Base-by-base conservation (phyloP, 2,797 vertebrate genomes). In the Sebastes variabilis region DNA sequence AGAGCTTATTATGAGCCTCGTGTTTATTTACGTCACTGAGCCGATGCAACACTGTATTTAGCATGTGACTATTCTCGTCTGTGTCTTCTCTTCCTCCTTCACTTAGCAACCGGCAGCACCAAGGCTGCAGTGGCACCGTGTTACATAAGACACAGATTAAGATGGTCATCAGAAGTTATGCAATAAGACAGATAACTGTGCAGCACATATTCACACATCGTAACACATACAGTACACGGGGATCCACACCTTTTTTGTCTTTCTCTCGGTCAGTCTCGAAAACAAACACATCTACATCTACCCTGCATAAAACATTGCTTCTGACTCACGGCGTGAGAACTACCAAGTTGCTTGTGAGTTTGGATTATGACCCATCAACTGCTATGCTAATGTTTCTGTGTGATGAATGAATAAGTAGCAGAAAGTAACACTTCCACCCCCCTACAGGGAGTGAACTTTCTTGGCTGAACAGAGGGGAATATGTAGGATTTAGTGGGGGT, bases 141-240 rank as follows among this genome's bases (percentile, higher is more conserved):
- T 93, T 91, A 88, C 74, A 86, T 87, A 94, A 94, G 69, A 72
- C 49, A 2, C 79, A 73, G 66, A 82, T 83, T 66, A 86, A 68
- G 66, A 83, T 29, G 18, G 27, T 62, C 76, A 84, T 84, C 56
- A 59, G 22, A 77, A 59, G 49, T 86, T 86, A 87, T 67, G 55
- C 74, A 84, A 86, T 54, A 42, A 66, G 38, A 60, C 22, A 81
- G 75, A 79, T 9, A 77, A 66, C 70, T 74, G 72, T 16, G 62
- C 32, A 73, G 46, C 34, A 77, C 55, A 70, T 24, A 38, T 58
- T 77, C 38, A 70, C 34, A 72, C 49, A 36, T 27, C 4, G 4
- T 27, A 67, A 75, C 42, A 84, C 58, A 79, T 11, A 61, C 38
- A 42, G 38, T 0, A 16, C 52, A 55, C 25, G 5, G 22, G 54